These are phyloP conservation scores for Panurus biarmicus DNA, from an alignment of 2,113 vertebrate genomes.

Conservation along the genomic window DNA sequence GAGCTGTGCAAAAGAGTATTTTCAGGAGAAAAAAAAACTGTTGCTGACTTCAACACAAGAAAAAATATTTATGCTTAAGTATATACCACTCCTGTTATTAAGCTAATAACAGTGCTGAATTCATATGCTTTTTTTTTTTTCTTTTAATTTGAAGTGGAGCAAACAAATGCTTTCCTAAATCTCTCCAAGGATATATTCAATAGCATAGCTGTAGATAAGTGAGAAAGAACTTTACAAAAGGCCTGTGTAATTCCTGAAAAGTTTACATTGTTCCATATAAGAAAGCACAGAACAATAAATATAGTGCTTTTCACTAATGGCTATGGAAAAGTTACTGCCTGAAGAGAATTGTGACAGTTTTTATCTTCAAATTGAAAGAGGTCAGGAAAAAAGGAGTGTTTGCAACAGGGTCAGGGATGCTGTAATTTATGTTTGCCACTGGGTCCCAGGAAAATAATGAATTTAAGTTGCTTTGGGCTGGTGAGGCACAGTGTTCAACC, in stretches of 20 bases:
- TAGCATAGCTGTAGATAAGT: not conserved
- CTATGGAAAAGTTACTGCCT: conserved; percentile 55
- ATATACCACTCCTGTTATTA: not conserved
- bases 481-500: not conserved
- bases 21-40: not conserved
- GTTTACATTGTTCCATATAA: conserved; percentile 14
- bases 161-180: not conserved
- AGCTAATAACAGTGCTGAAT: not conserved
- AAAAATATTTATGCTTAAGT: not conserved
- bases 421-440: not conserved
- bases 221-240: not conserved
- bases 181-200: conserved; percentile 12
- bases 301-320: conserved; percentile 23
- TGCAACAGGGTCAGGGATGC: not conserved
- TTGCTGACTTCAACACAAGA: not conserved
- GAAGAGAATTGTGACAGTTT: conserved; percentile 31
- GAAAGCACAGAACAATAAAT: conserved; percentile 48
- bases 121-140: not conserved
- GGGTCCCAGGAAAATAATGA: not conserved
- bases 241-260: conserved; percentile 3
- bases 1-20: not conserved
- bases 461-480: not conserved
- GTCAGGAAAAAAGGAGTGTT: conserved; percentile 5
- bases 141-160: not conserved
- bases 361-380: conserved; percentile 21